phyloP scores from a whole-genome alignment of 2,888 invertebrate genomes.

The Drosophila putrida region DNA sequence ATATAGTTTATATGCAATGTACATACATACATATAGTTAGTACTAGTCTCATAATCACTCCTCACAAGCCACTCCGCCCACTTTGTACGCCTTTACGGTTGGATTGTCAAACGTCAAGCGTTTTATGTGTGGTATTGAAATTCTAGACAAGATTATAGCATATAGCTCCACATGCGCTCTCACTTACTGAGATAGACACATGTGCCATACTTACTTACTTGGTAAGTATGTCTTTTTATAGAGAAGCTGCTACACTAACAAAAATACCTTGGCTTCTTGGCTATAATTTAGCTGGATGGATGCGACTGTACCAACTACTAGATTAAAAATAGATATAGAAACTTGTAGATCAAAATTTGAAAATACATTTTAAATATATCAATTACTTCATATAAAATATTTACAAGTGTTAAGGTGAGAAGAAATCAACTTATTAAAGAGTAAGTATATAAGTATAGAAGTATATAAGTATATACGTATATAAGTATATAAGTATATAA shows the following conservation, averaged over 20 bases:
- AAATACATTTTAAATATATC: background rate
- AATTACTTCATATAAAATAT: too few species aligned
- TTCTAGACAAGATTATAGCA: slow-evolving; percentile 61
- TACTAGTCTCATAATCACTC: slow-evolving; percentile 10
- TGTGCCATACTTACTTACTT: slow-evolving; percentile 1
- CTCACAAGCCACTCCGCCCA: slow-evolving; percentile 35
- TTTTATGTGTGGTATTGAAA: slow-evolving; percentile 69
- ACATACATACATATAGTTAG: too few species aligned
- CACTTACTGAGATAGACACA: slow-evolving; percentile 10
- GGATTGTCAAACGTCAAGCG: slow-evolving; percentile 67
- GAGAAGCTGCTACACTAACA: background rate
- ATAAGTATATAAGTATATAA: too few species aligned
- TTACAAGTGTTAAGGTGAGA: too few species aligned
- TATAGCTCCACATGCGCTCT: slow-evolving; percentile 31
- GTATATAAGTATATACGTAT: too few species aligned
- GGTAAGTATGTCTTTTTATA: background rate
- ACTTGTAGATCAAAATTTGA: background rate
- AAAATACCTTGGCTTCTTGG: background rate
- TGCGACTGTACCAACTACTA: background rate
- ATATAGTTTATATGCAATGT: background rate
- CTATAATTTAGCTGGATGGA: background rate
- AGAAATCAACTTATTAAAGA: too few species aligned
- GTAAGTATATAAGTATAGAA: too few species aligned
- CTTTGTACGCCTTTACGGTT: slow-evolving; percentile 33
- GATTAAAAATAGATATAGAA: background rate